These are phyloP conservation scores for Tiphia femorata DNA, from an alignment of 2,888 invertebrate genomes.

Conservation along the genomic window DNA sequence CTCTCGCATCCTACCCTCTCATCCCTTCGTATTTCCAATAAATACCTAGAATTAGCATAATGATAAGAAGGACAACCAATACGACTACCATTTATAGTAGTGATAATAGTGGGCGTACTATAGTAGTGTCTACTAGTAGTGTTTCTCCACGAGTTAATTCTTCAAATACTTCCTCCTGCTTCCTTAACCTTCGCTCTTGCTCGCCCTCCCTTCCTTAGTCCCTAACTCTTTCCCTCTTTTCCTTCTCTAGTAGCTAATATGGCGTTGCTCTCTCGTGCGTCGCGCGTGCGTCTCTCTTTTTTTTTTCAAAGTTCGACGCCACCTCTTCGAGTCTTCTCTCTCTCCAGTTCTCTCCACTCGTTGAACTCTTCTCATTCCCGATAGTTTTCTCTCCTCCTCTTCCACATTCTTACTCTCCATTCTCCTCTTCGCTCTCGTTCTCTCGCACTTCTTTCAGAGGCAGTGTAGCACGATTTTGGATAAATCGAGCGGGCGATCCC, in stretches of 20 bases:
- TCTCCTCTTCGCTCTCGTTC: conserved; percentile 28
- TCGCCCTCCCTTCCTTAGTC: not conserved
- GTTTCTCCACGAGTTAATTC: conserved; percentile 32
- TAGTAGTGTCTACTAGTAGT: conserved; percentile 63
- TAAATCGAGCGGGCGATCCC: conserved; percentile 39
- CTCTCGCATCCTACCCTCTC: not conserved
- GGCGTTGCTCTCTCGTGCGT: conserved; percentile 55
- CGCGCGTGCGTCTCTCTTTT: conserved; percentile 39
- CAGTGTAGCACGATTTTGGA: conserved; percentile 38
- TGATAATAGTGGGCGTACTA: conserved; percentile 64
- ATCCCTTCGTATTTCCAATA: conserved; percentile 53
- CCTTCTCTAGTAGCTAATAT: conserved; percentile 61
- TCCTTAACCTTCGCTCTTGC: conserved; percentile 22
- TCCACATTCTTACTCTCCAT: conserved; percentile 16
- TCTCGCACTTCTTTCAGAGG: conserved; percentile 43
- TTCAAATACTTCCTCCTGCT: conserved; percentile 20
- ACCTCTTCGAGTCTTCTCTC: conserved; percentile 3
- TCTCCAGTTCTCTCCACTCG: conserved; percentile 15
- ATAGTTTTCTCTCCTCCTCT: conserved; percentile 13
- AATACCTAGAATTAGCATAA: conserved; percentile 59
- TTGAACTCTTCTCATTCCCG: conserved; percentile 12
- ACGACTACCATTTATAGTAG: conserved; percentile 58
- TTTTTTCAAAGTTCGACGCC: not conserved
- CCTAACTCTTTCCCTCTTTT: conserved; percentile 7
- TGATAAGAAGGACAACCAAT: conserved; percentile 62